phyloP scores from a whole-genome alignment of 1,140 invertebrate species.

The Microplitis mediator region DNA sequence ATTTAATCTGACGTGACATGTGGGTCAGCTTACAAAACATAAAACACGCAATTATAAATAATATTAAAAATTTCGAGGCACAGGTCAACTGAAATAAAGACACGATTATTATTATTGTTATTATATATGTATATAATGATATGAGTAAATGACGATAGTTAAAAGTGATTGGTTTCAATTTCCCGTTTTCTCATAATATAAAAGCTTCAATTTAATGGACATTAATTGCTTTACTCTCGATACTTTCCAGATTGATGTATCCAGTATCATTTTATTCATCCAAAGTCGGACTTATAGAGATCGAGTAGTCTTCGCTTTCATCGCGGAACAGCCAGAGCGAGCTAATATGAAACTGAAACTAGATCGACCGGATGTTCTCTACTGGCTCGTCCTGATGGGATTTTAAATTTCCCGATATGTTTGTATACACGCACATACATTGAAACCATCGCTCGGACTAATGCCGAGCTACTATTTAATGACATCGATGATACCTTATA shows the following conservation, averaged over 20 bases:
- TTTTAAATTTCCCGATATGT: background rate
- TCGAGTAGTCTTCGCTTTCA: constrained; percentile 48
- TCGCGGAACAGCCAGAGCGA: constrained; percentile 29
- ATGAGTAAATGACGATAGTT: background rate
- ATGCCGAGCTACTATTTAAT: no score
- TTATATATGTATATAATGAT: background rate
- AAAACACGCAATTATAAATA: background rate
- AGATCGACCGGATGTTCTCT: constrained; percentile 44
- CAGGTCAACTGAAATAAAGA: background rate
- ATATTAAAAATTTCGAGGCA: background rate
- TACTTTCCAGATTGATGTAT: constrained; percentile 58
- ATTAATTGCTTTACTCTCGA: constrained; percentile 55
- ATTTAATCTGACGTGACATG: no score
- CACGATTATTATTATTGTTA: background rate
- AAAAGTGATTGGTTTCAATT: background rate
- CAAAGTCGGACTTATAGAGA: constrained; percentile 44
- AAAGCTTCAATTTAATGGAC: constrained; percentile 19
- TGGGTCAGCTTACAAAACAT: no score
- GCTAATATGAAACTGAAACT: constrained; percentile 40
- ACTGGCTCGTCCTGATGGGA: background rate
- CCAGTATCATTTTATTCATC: constrained; percentile 46
- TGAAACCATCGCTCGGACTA: background rate
- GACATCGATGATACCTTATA: no score
- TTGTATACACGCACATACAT: background rate
- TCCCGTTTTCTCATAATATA: constrained; percentile 20